phyloP scores from a whole-genome alignment of 1,140 invertebrate species.

The Drosophila saltans region DNA sequence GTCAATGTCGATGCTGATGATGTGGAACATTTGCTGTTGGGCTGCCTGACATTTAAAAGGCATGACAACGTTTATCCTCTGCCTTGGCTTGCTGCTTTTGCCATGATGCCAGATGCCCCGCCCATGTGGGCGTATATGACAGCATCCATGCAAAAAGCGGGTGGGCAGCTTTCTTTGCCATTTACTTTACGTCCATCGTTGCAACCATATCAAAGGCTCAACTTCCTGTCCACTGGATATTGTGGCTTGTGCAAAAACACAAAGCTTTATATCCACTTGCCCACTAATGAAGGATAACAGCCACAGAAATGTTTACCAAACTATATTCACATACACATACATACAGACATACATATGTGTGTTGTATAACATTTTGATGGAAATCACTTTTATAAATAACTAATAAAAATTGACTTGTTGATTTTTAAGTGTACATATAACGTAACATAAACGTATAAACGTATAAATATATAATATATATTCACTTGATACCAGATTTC shows the following conservation, averaged over 20 bases:
- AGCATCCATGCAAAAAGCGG: conserved; percentile 49
- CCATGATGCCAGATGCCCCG: conserved; percentile 10
- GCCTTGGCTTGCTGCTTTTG: conserved; percentile 21
- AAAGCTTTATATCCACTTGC: conserved; percentile 1
- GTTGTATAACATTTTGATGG: no score
- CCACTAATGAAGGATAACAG: conserved; percentile 6
- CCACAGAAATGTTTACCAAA: no score
- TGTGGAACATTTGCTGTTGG: conserved; percentile 39
- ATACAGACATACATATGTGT: no score
- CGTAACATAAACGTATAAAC: neutral
- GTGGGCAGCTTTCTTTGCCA: conserved; percentile 40
- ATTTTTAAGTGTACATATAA: neutral
- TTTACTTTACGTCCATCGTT: neutral
- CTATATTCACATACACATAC: no score
- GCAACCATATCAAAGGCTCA: conserved; percentile 9
- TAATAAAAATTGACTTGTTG: neutral
- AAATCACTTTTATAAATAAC: neutral
- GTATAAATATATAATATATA: neutral
- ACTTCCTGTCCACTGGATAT: conserved; percentile 8
- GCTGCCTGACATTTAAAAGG: conserved; percentile 71
- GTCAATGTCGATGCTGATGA: conserved; percentile 52
- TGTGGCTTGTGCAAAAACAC: neutral
- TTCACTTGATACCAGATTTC: neutral
- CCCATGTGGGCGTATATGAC: conserved; percentile 49
- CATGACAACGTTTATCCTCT: conserved; percentile 68